These are phyloP conservation scores for Clarias pachynema DNA, from an alignment of 2,797 vertebrate genomes.

Conservation along the genomic window DNA sequence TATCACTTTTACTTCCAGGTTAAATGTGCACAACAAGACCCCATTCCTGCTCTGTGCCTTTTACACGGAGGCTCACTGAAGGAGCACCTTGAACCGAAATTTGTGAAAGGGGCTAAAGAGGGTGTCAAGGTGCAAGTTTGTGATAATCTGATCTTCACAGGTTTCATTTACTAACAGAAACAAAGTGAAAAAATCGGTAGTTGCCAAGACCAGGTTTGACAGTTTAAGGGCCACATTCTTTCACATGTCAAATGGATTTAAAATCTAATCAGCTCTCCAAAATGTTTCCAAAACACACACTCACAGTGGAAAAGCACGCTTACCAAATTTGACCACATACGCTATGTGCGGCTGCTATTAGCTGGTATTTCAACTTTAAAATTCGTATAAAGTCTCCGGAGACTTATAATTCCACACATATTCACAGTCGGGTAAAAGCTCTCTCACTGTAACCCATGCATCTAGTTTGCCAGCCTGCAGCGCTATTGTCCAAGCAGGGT, in stretches of 20 bases:
- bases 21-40: no score
- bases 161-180: slow-evolving; percentile 53
- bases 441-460: slow-evolving; percentile 69
- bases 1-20: no score
- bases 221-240: slow-evolving; percentile 62
- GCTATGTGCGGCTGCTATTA: not conserved
- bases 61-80: no score
- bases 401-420: slow-evolving; percentile 5
- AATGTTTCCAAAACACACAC: not conserved
- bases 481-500: slow-evolving; percentile 64
- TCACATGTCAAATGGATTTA: slow-evolving; percentile 44
- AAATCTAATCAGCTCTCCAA: slow-evolving; percentile 52
- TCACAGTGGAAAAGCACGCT: not conserved
- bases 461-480: slow-evolving; percentile 72
- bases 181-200: slow-evolving; percentile 27
- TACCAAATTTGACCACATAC: not conserved
- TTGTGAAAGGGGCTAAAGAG: not conserved
- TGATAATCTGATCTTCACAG: slow-evolving; percentile 61
- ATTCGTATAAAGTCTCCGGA: not conserved
- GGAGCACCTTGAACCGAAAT: no score
- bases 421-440: slow-evolving; percentile 56
- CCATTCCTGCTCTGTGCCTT: no score
- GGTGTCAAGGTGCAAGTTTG: slow-evolving; percentile 29
- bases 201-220: slow-evolving; percentile 35
- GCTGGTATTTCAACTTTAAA: not conserved